These are phyloP conservation scores for Brachylomia viminalis DNA, from an alignment of 2,888 invertebrate species.

Conservation along the genomic window DNA sequence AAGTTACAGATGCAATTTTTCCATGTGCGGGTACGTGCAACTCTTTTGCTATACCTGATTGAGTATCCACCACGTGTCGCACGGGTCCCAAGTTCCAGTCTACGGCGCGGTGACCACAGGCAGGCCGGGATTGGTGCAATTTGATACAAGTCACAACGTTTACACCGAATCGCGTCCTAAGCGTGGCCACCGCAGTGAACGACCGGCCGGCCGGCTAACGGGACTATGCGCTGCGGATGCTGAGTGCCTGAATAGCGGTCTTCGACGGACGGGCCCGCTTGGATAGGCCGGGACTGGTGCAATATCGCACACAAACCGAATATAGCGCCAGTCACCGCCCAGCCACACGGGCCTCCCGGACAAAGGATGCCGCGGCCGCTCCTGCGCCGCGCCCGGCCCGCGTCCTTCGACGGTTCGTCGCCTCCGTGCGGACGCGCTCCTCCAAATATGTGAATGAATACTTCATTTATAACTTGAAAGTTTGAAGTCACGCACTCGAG, in stretches of 20 bases:
- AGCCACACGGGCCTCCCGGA: conserved; percentile 88
- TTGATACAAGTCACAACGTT: conserved; percentile 87
- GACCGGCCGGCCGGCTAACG: conserved; percentile 88
- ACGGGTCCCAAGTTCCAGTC: conserved; percentile 50
- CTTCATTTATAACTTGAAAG: conserved; percentile 72
- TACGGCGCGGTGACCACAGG: conserved; percentile 83
- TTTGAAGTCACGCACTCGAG: conserved; percentile 77
- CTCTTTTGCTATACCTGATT: conserved; percentile 72
- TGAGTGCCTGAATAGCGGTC: conserved; percentile 86
- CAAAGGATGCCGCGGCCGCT: conserved; percentile 83
- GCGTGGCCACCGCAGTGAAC: conserved; percentile 90
- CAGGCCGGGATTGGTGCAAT: conserved; percentile 91
- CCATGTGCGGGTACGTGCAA: conserved; percentile 54
- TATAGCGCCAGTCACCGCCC: conserved; percentile 90
- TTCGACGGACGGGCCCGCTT: conserved; percentile 87
- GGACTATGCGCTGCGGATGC: conserved; percentile 89
- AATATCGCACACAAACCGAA: conserved; percentile 88
- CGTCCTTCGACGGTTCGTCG: conserved; percentile 69
- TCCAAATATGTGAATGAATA: conserved; percentile 68
- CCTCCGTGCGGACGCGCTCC: conserved; percentile 59
- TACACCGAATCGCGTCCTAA: conserved; percentile 90
- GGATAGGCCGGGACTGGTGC: conserved; percentile 91
- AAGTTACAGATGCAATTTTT: conserved; percentile 27
- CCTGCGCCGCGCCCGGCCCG: conserved; percentile 78
- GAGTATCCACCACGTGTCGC: conserved; percentile 69